Percentiles rank a stretch among this genome's conserved stretches.
These are phyloP conservation scores for Choloepus hoffmanni DNA, from an alignment of 2,113 vertebrate species.

Conservation along the genomic window DNA sequence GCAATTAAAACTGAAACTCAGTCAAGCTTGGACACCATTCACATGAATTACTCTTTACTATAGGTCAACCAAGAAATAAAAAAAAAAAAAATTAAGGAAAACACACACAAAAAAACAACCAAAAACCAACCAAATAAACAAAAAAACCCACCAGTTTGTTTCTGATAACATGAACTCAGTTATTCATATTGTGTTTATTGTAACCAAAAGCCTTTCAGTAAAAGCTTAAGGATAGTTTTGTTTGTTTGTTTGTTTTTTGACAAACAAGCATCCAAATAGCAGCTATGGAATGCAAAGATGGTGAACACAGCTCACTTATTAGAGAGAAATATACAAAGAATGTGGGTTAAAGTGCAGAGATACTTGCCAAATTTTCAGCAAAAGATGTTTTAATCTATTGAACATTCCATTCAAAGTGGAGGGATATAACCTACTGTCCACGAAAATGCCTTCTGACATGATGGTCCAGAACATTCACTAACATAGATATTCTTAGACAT, in stretches of 20 bases:
- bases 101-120: not conserved
- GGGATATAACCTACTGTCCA: not conserved
- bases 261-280: not conserved
- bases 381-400: not conserved
- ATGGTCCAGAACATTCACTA: not conserved
- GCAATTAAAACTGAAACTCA: constrained; percentile 58
- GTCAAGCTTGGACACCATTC: not conserved
- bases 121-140: not conserved
- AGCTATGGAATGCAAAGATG: not conserved
- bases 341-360: not conserved
- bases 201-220: constrained; percentile 2
- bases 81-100: not conserved
- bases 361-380: constrained; percentile 39
- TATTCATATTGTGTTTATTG: constrained; percentile 1
- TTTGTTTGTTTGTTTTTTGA: not conserved
- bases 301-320: not conserved
- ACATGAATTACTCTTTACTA: not conserved
- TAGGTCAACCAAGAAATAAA: constrained; percentile 14
- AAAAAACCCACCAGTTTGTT: not conserved
- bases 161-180: constrained; percentile 30
- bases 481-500: not conserved
- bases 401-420: not conserved
- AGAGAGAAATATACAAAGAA: not conserved
- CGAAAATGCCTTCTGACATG: constrained; percentile 3
- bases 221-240: not conserved